These are phyloP conservation scores for Castor canadensis DNA, from an alignment of 2,113 vertebrate genomes.

Conservation along the genomic window DNA sequence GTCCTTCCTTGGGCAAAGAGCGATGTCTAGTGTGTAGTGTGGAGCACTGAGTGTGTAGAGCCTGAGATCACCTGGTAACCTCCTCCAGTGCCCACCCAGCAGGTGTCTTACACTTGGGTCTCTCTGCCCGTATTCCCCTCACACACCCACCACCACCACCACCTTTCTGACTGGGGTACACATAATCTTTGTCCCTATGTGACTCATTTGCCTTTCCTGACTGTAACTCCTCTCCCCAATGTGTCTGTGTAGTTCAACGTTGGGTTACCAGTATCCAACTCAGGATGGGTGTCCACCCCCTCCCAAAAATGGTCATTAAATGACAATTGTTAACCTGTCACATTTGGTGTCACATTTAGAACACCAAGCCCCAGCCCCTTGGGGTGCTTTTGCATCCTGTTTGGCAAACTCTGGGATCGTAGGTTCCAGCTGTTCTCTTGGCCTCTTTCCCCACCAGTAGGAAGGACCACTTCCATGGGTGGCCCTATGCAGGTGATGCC, in stretches of 20 bases:
- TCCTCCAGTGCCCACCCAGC: neutral
- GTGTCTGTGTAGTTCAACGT: fast-evolving
- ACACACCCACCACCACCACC: no score
- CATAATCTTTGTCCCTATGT: neutral
- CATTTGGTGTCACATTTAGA: neutral
- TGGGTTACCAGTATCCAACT: neutral
- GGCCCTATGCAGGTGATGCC: neutral
- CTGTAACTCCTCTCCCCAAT: neutral
- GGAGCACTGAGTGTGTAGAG: neutral
- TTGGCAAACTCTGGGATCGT: neutral
- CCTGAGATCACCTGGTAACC: neutral
- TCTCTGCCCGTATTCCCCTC: neutral
- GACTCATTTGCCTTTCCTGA: neutral
- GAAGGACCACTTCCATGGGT: neutral
- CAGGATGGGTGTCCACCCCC: neutral
- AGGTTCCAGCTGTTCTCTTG: neutral
- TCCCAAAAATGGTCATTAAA: neutral
- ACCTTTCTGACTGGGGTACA: neutral
- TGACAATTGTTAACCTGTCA: neutral
- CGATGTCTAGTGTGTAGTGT: neutral
- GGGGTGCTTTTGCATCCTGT: neutral
- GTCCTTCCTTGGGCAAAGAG: neutral
- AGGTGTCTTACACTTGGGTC: neutral
- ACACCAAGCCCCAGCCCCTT: neutral
- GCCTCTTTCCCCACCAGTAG: neutral